Conservation (phyloP, 2,113 vertebrate species). For the Lepus americanus region DNA sequence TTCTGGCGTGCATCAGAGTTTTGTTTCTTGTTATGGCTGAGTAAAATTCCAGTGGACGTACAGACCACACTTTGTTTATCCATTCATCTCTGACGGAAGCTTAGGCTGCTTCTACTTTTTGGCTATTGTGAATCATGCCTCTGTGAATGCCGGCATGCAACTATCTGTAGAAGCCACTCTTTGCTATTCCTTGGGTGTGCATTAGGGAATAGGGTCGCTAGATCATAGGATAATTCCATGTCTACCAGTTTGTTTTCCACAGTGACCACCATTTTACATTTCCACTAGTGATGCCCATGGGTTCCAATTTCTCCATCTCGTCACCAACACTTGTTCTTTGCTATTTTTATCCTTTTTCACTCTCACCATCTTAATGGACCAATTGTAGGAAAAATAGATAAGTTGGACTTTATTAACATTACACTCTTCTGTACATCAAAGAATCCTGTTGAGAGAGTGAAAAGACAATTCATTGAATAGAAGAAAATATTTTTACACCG, state of each 20-base stretch:
- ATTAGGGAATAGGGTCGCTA: not conserved
- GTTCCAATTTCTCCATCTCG: not conserved
- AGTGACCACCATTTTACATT: not conserved
- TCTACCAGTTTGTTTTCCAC: slow-evolving; percentile 5
- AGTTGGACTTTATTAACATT: too few species aligned
- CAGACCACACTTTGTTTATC: not conserved
- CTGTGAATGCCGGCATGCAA: not conserved
- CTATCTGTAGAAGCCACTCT: not conserved
- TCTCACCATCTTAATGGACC: too few species aligned
- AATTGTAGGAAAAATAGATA: too few species aligned
- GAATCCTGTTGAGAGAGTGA: too few species aligned
- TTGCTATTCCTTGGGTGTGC: not conserved
- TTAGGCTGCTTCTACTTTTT: not conserved
- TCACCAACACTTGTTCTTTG: not conserved
- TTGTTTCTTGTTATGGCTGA: not conserved
- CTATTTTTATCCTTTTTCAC: not conserved
- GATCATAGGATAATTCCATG: not conserved
- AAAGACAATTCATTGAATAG: too few species aligned
- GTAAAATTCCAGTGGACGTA: not conserved
- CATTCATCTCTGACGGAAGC: not conserved
- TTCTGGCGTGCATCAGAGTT: not conserved
- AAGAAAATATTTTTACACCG: too few species aligned
- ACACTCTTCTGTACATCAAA: too few species aligned
- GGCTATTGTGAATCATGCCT: not conserved
- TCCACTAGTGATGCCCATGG: not conserved